Evolutionary conservation across 1,140 invertebrate species (phyloP).

Genomic region (Ceratosolen fusciceps): DNA sequence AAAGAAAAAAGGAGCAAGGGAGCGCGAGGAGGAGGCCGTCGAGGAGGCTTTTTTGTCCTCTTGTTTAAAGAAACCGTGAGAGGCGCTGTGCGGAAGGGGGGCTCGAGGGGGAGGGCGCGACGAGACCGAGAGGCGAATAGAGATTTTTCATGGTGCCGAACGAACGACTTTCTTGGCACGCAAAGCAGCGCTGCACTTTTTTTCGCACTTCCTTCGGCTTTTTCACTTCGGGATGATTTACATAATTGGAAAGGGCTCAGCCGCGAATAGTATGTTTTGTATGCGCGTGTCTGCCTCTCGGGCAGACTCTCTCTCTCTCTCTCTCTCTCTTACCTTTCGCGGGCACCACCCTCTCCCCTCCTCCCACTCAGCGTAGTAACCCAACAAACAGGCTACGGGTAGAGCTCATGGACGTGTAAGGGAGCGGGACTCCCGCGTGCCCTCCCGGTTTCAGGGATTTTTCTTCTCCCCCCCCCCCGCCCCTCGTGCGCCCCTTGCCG

Average conservation of each 20-base stretch:
- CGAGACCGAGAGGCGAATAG: background rate
- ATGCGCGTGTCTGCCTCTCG: background rate
- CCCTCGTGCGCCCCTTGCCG: background rate
- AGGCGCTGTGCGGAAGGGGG: too few species aligned
- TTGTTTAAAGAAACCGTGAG: constrained; percentile 32
- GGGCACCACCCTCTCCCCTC: too few species aligned
- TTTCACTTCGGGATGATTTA: constrained; percentile 29
- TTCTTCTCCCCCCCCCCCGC: too few species aligned
- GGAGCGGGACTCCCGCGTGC: too few species aligned
- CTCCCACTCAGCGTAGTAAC: too few species aligned
- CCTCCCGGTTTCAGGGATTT: too few species aligned
- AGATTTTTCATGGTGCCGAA: constrained; percentile 41
- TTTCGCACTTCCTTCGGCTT: constrained; percentile 27
- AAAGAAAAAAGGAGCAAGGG: background rate
- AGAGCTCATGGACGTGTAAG: too few species aligned
- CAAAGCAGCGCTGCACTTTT: constrained; percentile 31
- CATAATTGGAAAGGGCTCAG: constrained; percentile 42
- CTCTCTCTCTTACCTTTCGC: too few species aligned
- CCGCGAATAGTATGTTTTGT: background rate
- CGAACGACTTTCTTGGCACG: constrained; percentile 30
- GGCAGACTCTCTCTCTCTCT: too few species aligned
- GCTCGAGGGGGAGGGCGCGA: background rate
- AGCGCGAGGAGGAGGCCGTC: constrained; percentile 21
- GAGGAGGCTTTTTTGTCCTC: constrained; percentile 11
- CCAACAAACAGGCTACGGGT: too few species aligned